A percentile compares a stretch with the other conserved stretches of the same genome.
These are phyloP conservation scores for Schizaphis graminum DNA, from an alignment of 2,888 invertebrate species.

Conservation along the genomic window DNA sequence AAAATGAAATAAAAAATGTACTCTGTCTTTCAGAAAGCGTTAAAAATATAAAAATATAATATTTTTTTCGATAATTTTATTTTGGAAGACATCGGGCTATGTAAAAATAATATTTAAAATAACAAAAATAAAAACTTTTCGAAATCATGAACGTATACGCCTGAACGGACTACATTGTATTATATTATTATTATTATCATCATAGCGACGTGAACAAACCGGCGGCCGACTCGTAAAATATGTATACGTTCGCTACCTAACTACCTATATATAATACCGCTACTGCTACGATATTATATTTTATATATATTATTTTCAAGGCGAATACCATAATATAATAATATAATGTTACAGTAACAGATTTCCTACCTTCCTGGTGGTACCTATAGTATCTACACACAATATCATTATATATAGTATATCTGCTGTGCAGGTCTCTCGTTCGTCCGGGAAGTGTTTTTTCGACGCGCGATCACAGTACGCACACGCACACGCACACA, in stretches of 20 bases:
- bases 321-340: neutral
- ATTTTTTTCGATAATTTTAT: neutral
- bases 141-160: neutral
- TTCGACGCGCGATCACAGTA: neutral
- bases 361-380: conserved; percentile 1
- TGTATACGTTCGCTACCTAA: neutral
- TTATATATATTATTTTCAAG: neutral
- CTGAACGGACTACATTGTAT: neutral
- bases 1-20: neutral
- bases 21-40: neutral
- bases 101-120: neutral
- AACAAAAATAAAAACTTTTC: neutral
- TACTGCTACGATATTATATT: neutral
- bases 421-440: neutral
- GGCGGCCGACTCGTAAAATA: neutral
- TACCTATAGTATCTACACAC: neutral
- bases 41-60: no score
- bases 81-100: neutral
- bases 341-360: neutral
- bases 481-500: no score
- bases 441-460: conserved; percentile 12
- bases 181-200: neutral
- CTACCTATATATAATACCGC: neutral
- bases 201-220: neutral
- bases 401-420: neutral